Evolutionary conservation across 2,888 invertebrate species (phyloP).

Genomic region (Plagodis pulveraria): DNA sequence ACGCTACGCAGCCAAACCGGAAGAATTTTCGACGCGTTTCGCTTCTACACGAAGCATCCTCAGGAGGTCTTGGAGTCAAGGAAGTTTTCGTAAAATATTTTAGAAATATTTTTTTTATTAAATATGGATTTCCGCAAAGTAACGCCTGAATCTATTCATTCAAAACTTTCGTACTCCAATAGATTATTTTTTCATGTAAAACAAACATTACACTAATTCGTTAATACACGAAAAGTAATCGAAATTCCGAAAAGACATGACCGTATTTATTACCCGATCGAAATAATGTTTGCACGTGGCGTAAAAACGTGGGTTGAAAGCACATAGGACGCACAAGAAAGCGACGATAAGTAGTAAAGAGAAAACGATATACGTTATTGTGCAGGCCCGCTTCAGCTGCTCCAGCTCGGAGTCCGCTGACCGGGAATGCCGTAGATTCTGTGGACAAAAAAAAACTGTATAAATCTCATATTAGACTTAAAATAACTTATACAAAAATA

Average conservation of each 20-base stretch:
- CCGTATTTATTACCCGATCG: neutral
- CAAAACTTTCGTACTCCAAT: too few species aligned
- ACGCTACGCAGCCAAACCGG: too few species aligned
- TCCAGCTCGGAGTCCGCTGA: slow-evolving; percentile 10
- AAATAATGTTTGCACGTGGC: neutral
- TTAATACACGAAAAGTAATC: slow-evolving; percentile 9
- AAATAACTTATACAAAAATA: too few species aligned
- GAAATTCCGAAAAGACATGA: neutral
- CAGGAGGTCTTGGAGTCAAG: too few species aligned
- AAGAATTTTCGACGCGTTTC: too few species aligned
- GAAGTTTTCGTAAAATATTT: too few species aligned
- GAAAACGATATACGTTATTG: slow-evolving; percentile 21
- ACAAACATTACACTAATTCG: slow-evolving; percentile 9
- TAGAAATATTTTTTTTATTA: too few species aligned
- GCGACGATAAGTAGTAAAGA: slow-evolving; percentile 11
- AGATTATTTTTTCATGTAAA: neutral
- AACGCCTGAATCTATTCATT: too few species aligned
- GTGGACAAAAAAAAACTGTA: slow-evolving; percentile 7
- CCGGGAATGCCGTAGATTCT: slow-evolving; percentile 4
- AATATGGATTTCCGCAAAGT: too few species aligned
- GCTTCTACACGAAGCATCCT: too few species aligned
- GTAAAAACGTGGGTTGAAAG: slow-evolving; percentile 12
- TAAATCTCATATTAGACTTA: too few species aligned
- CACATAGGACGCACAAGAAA: slow-evolving; percentile 12
- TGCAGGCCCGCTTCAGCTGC: slow-evolving; percentile 13